Evolutionary conservation across 2,888 invertebrate species (phyloP).

Genomic region (Callinectes sapidus): DNA sequence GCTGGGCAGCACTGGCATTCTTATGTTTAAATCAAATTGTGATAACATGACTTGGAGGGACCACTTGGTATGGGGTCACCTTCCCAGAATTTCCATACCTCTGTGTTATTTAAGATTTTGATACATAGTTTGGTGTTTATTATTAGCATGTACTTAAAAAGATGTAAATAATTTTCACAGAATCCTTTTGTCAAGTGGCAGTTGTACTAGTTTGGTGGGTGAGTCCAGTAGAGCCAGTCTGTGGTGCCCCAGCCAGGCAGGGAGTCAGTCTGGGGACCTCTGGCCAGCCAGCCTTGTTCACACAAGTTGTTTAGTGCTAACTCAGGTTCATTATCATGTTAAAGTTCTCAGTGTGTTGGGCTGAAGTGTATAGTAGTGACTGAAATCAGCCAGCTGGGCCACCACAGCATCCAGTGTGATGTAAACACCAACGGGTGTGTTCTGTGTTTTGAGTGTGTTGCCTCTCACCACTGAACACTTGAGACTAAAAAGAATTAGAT

Average conservation of each 20-base stretch:
- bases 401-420: neutral
- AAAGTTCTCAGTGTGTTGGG: neutral
- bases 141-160: conserved; percentile 24
- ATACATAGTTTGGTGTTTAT: conserved; percentile 22
- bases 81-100: conserved; percentile 35
- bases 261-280: neutral
- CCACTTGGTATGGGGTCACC: conserved; percentile 28
- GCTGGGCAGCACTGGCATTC: conserved; percentile 15
- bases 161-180: neutral
- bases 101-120: conserved; percentile 34
- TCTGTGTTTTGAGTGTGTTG: neutral
- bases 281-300: neutral
- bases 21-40: conserved; percentile 13
- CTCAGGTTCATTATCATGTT: neutral
- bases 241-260: neutral
- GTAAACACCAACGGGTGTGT: neutral
- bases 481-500: neutral
- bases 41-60: conserved; percentile 26
- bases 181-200: neutral
- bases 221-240: neutral
- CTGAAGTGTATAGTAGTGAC: neutral
- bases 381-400: neutral
- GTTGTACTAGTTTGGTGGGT: neutral
- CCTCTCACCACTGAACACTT: neutral
- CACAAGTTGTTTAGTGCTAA: neutral